Evolutionary conservation across 2,113 vertebrate genomes (phyloP).

Genomic region (Loxodonta africana): DNA sequence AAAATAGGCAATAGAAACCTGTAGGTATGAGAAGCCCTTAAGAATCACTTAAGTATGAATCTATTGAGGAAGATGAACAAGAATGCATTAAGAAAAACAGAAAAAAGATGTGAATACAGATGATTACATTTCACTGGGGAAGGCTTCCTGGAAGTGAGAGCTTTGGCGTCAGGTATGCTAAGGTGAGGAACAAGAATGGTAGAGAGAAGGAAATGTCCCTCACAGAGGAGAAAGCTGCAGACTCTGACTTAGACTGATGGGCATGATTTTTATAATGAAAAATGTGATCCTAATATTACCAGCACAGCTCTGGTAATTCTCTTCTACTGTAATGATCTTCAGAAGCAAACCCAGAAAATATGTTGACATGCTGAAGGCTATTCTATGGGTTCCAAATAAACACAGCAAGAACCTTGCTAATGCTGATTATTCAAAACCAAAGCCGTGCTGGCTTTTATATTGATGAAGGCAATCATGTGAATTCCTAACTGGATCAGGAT

Average conservation of each 20-base stretch:
- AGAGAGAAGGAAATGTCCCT: neutral
- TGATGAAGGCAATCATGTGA: slow-evolving; percentile 12
- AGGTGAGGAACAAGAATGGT: neutral
- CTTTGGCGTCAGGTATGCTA: neutral
- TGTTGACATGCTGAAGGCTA: neutral
- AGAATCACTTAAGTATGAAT: neutral
- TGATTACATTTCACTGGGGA: neutral
- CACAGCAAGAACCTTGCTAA: slow-evolving; percentile 55
- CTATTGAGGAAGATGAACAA: neutral
- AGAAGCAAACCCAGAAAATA: slow-evolving; percentile 20
- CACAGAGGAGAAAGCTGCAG: neutral
- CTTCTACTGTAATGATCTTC: neutral
- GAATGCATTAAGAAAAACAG: neutral
- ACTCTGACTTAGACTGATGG: neutral
- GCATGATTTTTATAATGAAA: neutral
- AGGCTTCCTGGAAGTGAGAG: neutral
- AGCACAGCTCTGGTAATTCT: neutral
- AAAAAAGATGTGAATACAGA: neutral
- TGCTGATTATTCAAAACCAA: neutral
- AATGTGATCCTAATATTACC: neutral
- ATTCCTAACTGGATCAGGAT: neutral
- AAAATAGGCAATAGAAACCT: slow-evolving; percentile 5
- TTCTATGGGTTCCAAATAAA: slow-evolving; percentile 53
- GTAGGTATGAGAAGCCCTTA: neutral
- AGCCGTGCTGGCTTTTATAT: slow-evolving; percentile 34